Evolutionary conservation across 2,888 invertebrate species (phyloP), one percentile per base, ranked within the genome.

Genomic region (Agriotes lineatus): DNA sequence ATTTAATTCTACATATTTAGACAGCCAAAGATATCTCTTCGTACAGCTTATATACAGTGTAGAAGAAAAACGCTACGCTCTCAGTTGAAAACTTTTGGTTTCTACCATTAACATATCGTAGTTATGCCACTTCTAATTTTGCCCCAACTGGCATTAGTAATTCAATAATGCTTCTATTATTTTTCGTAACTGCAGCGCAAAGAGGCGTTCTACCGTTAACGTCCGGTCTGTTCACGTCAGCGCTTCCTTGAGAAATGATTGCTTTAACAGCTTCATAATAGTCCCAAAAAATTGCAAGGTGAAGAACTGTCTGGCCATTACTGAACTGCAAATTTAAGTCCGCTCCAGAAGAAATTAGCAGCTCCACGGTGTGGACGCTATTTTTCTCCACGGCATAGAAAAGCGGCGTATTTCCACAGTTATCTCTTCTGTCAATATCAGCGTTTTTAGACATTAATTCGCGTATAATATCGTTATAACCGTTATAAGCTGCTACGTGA

Each of bases 341-440:
- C 0, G 35, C 60, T 4, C 19, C 20, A 9, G 12, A 12, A 1
- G 25, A 25, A 19, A 60, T 6, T 1, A 60, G 16, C 7, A 48
- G 30, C 18, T 48, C 25, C 0, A 19, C 48, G 0, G 14, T 30
- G 9, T 16, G 30, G 4, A 18, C 14, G 7, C 35, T 20, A n/a
- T 20, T 48, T 20, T 60, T 44, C 4, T n/a, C n/a, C 9, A 60
- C 19, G 7, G 60, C 60, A n/a, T 16, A 10, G 7, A 45, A 6
- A 7, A 60, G 19, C 7, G 60, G 44, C 12, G 60, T 48, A 33
- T 45, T 33, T 0, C 22, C 60, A 20, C 33, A 20, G 1, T 20
- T n/a, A 20, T 60, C 44, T 1, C 12, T 0, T 35, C 33, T 20
- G 9, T 60, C 12, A 2, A 60, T 48, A 12, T 60, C 14, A 7